Base-by-base conservation (phyloP, 2,888 invertebrate species). In the Spisula subtruncata region DNA sequence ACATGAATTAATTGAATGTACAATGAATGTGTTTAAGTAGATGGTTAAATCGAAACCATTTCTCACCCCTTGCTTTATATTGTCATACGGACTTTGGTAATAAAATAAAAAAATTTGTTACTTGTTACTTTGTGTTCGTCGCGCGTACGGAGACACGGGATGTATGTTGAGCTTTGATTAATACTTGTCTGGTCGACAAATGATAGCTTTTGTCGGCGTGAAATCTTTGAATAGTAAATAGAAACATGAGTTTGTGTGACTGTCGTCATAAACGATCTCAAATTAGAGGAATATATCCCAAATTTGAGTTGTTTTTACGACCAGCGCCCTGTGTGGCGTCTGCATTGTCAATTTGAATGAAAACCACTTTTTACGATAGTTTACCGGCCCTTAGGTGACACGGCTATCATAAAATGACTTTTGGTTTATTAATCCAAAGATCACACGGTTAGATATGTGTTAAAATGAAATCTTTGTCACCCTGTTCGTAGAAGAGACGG, bases 161-260 rank as follows among this genome's bases (percentile, higher is more conserved):
- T 10, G 60, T 66, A 66, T 25, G 25, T 25, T 18, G n/a, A 75
- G 16, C 2, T 79, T 86, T 89, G 83, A 89, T 89, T 86, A 83
- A 89, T 86, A 66, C 35, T 86, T 86, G 86, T 84, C 86, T 71
- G 60, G 66, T 71, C 71, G 83, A 81, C 89, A 89, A 89, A 89
- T 89, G 83, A 86, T 81, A 48, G 75, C 89, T 46, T 83, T 84
- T 83, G 83, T 25, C 46, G 83, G 83, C 89, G 89, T 89, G 80
- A 89, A 86, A 86, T 86, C 48, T 81, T 82, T 71, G 25, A 60
- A 54, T 81, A 66, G 80, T 85, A 82, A 89, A 89, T 79, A 81
- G 83, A 89, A 81, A 82, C 66, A 89, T 66, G 75, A 79, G 71
- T 83, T 85, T 29, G 85, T 83, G 86, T 82, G 86, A 79, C 82